These are phyloP conservation scores for Morone saxatilis DNA, from an alignment of 2,113 vertebrate genomes.

Conservation along the genomic window DNA sequence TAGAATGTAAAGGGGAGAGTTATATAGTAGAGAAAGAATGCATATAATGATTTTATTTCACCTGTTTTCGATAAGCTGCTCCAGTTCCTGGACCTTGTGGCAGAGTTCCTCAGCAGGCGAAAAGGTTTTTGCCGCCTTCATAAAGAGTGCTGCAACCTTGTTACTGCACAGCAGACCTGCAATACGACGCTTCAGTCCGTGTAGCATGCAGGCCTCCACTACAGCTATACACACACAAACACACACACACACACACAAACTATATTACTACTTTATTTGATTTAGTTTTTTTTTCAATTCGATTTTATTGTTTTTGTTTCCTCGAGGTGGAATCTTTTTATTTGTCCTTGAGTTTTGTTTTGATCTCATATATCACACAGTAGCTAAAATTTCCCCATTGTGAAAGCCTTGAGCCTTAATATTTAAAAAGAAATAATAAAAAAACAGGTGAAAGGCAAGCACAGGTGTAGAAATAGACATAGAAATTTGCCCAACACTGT, in stretches of 20 bases:
- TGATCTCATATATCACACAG: neutral
- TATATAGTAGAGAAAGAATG: neutral
- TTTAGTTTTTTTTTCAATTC: neutral
- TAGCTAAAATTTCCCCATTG: neutral
- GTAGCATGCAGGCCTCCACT: constrained; percentile 93
- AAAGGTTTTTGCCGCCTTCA: constrained; percentile 96
- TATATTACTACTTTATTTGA: constrained; percentile 19
- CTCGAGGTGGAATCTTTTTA: neutral
- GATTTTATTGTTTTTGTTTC: neutral
- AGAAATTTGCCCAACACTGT: constrained; percentile 45
- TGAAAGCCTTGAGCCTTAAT: constrained; percentile 11
- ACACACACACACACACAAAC: constrained; percentile 44
- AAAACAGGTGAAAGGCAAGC: constrained; percentile 33
- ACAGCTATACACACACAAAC: constrained; percentile 84
- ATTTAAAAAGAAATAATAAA: neutral
- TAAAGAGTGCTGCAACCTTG: constrained; percentile 95
- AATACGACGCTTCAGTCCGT: constrained; percentile 91
- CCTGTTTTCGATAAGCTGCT: constrained; percentile 93
- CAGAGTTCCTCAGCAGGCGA: constrained; percentile 92
- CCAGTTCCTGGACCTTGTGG: constrained; percentile 94
- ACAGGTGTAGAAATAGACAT: constrained; percentile 67
- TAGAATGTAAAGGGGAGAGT: neutral
- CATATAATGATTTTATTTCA: constrained; percentile 73
- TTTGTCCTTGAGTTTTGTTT: constrained; percentile 1
- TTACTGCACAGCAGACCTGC: constrained; percentile 97